Evolutionary conservation across 2,888 invertebrate species (phyloP).

Genomic region (Mechanitis mazaeus): DNA sequence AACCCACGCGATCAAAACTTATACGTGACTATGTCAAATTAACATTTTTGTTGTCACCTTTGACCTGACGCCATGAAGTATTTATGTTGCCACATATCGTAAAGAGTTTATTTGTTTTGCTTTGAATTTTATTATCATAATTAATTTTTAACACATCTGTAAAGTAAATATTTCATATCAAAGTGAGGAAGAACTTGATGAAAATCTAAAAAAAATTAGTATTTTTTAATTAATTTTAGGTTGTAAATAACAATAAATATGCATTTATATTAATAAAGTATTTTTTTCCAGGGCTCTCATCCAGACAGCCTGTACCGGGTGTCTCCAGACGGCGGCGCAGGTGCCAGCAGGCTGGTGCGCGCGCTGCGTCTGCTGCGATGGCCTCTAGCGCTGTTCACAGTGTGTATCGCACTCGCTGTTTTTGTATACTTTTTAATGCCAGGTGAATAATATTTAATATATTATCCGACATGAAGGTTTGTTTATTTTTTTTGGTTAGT

Average conservation of each 20-base stretch:
- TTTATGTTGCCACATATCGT: no score
- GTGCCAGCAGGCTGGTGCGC: slow-evolving; percentile 45
- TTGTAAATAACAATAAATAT: background rate
- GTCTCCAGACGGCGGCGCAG: slow-evolving; percentile 40
- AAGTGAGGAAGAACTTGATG: no score
- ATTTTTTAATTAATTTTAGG: no score
- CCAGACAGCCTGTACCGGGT: slow-evolving; percentile 72
- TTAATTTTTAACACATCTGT: no score
- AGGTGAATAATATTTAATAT: slow-evolving; percentile 43
- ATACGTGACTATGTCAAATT: slow-evolving; percentile 13
- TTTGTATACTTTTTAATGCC: slow-evolving; percentile 74
- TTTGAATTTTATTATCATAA: no score
- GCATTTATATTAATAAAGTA: slow-evolving; percentile 12
- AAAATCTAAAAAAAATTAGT: no score
- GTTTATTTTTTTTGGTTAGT: no score
- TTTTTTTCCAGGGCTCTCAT: slow-evolving; percentile 64
- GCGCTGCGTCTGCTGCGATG: slow-evolving; percentile 63
- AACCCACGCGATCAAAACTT: slow-evolving; percentile 11
- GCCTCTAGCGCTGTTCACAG: slow-evolving; percentile 63
- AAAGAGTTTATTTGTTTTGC: no score
- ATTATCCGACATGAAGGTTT: no score
- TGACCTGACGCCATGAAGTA: background rate
- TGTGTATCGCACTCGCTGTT: slow-evolving; percentile 65
- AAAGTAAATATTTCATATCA: no score
- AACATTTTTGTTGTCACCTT: slow-evolving; percentile 16